phyloP scores from a whole-genome alignment of 2,797 vertebrate genomes.

The Hippopotamyrus pictus region DNA sequence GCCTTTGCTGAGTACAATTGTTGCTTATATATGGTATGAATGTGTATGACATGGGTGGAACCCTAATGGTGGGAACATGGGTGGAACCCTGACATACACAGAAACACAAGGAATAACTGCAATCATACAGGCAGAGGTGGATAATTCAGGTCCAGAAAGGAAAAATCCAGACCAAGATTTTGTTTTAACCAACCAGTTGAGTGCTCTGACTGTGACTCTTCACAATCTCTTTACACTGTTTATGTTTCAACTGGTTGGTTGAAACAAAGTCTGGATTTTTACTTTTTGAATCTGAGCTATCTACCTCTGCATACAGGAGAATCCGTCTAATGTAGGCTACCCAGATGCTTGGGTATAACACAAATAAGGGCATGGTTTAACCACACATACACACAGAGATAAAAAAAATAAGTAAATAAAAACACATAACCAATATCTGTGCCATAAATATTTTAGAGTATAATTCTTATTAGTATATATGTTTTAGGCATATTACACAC shows the following conservation, averaged over 20 bases:
- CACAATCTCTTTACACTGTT: background rate
- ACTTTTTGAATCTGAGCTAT: background rate
- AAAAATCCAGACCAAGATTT: background rate
- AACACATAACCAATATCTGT: conserved; percentile 18
- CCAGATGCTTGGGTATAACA: background rate
- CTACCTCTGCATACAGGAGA: background rate
- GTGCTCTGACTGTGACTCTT: background rate
- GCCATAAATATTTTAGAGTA: conserved; percentile 30
- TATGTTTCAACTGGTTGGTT: background rate
- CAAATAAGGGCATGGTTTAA: background rate
- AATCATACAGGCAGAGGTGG: background rate
- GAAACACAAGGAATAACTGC: background rate
- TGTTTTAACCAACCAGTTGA: background rate
- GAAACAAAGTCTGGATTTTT: background rate
- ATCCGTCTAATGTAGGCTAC: background rate
- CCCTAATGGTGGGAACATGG: background rate
- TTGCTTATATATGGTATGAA: background rate
- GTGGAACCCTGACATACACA: background rate
- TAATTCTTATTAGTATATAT: conserved; percentile 38
- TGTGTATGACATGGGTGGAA: background rate
- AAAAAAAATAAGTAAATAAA: background rate
- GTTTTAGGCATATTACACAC: conserved; percentile 42
- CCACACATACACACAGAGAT: background rate
- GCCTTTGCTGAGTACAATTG: background rate
- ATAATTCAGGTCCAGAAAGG: background rate